Conservation (phyloP, 2,888 invertebrate genomes). For the Thereva unica region DNA sequence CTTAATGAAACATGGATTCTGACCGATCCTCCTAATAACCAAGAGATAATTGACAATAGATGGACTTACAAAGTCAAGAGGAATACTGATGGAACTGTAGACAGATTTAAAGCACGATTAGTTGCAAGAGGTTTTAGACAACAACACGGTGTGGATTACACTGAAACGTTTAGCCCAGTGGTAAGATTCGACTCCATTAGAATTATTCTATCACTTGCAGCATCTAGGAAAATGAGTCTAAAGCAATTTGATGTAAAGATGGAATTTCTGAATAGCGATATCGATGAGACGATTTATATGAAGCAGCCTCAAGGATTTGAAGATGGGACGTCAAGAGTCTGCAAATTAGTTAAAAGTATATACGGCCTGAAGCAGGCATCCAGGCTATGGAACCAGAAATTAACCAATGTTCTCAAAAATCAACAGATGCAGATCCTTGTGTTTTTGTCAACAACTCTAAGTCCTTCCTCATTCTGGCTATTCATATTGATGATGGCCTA, state of each 20-base stretch:
- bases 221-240: background rate
- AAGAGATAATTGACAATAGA: too few species aligned
- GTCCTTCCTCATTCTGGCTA: background rate
- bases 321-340: background rate
- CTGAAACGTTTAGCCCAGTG: too few species aligned
- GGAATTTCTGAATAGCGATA: background rate
- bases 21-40: too few species aligned
- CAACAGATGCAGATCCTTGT: too few species aligned
- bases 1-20: too few species aligned
- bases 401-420: too few species aligned
- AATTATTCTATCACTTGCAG: slow-evolving; percentile 39
- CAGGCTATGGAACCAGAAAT: background rate
- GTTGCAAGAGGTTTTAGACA: too few species aligned
- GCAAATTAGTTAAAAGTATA: background rate
- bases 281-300: slow-evolving; percentile 10
- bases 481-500: background rate
- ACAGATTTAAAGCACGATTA: too few species aligned
- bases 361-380: slow-evolving; percentile 14
- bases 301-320: slow-evolving; percentile 11
- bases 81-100: too few species aligned
- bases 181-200: slow-evolving; percentile 45
- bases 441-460: background rate
- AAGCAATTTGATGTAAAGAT: slow-evolving; percentile 7
- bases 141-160: too few species aligned
- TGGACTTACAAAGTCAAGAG: too few species aligned